Evolutionary conservation across 2,888 invertebrate species (phyloP), one percentile per base, ranked within the genome.

Genomic region (Formica aserva): DNA sequence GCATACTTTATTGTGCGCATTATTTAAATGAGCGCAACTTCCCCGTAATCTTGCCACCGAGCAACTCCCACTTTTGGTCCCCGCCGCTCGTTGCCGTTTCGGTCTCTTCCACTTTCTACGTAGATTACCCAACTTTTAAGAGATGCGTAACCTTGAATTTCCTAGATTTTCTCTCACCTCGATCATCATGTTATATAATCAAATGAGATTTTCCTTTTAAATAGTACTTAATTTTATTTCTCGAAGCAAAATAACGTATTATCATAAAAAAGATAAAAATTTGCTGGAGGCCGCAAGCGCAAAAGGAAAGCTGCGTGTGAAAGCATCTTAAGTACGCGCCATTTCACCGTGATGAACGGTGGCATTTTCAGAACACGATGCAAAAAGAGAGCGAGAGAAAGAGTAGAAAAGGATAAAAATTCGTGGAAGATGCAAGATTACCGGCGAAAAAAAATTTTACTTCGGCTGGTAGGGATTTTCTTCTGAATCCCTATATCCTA

Each of bases 11-110:
- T 94, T 91, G 92, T 92, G 88, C 90, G 90, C 92, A 93, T 94
- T 94, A 94, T 94, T 93, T 92, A 93, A 93, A 94, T 92, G 93
- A 94, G 92, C 90, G 90, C 92, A 92, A 92, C 91, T 92, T 92
- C 83, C 87, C 86, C 89, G 88, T 80, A 80, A 80, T 80, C 78
- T 80, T 80, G 78, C 78, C 86, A 91, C 89, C 87, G 85, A 90
- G 89, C 86, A 76, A 80, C 60, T 32, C 78, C 71, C 78, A 60
- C 78, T 60, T 60, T 41, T 57, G 26, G 55, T 66, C 66, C 55
- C 67, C 55, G 38, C n/a, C 55, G 38, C 45, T 80, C 78, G 60
- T 80, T 69, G 78, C 60, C 71, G 41, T 35, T 67, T 77, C 66
- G 41, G 22, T 41, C 78, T 71, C 60, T 71, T 57, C 60, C 45